Percentiles rank a stretch among this genome's conserved stretches.
phyloP scores from a whole-genome alignment of 1,140 invertebrate species.

The Proctacanthus coquilletti region DNA sequence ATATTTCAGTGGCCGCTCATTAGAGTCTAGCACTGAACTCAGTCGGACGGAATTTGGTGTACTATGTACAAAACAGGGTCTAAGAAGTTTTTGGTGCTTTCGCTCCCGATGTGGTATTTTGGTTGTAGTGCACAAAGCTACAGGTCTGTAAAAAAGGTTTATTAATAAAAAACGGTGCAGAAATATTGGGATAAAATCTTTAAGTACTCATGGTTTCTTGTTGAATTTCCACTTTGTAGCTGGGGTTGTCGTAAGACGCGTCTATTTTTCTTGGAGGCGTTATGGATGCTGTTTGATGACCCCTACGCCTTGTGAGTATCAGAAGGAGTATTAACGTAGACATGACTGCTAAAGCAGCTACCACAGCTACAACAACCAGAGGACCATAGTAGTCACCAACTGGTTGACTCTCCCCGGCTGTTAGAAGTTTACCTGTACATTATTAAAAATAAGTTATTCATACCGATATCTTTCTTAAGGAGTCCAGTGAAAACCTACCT shows the following conservation, averaged over 20 bases:
- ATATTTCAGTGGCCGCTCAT: too few relatives aligned
- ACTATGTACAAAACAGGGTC: too few relatives aligned
- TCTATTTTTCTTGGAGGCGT: slow-evolving; percentile 36
- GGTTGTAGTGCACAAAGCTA: too few relatives aligned
- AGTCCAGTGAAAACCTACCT: slow-evolving; percentile 15
- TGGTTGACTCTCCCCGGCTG: slow-evolving; percentile 23
- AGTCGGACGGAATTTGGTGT: too few relatives aligned
- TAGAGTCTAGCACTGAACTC: too few relatives aligned
- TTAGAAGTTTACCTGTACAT: slow-evolving; percentile 42
- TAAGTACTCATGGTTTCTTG: slow-evolving; percentile 72
- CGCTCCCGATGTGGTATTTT: too few relatives aligned
- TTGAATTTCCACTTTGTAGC: slow-evolving; percentile 84
- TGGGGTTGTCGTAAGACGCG: slow-evolving; percentile 80
- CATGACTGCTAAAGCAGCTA: slow-evolving; percentile 67
- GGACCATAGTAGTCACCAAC: slow-evolving; percentile 69
- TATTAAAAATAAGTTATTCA: neutral
- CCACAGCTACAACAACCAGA: slow-evolving; percentile 69
- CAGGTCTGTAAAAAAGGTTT: neutral
- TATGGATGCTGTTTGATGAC: slow-evolving; percentile 47
- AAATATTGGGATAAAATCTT: neutral
- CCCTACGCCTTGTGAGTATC: slow-evolving; percentile 59
- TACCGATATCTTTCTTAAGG: neutral
- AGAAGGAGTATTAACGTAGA: slow-evolving; percentile 63
- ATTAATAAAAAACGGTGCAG: neutral
- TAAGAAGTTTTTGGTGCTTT: too few relatives aligned